phyloP scores from a whole-genome alignment of 2,888 invertebrate species.

The Timema podura region DNA sequence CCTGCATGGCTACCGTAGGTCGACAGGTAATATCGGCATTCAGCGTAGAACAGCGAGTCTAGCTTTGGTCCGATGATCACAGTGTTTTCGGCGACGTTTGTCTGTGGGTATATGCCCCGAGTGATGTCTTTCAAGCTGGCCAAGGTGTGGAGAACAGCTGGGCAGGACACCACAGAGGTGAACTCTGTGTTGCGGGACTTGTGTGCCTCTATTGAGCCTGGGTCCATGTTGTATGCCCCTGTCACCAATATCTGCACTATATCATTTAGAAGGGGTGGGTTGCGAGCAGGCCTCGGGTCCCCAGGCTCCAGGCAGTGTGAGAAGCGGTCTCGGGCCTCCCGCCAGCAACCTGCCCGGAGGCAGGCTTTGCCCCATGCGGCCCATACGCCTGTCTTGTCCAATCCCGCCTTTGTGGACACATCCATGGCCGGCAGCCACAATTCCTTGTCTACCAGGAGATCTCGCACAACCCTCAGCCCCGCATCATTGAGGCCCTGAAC shows the following conservation, averaged over 20 bases:
- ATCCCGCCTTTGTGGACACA: constrained; percentile 81
- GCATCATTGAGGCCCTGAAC: constrained; percentile 49
- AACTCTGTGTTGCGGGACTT: neutral
- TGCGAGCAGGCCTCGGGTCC: constrained; percentile 16
- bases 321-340: constrained; percentile 73
- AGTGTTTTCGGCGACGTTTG: constrained; percentile 12
- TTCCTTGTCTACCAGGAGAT: constrained; percentile 73
- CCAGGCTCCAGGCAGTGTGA: constrained; percentile 50
- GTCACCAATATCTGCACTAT: constrained; percentile 33
- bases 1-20: constrained; percentile 74
- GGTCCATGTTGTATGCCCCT: constrained; percentile 18
- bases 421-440: constrained; percentile 65
- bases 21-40: constrained; percentile 76
- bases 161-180: neutral
- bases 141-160: constrained; percentile 43
- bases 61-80: constrained; percentile 36
- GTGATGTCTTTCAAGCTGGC: constrained; percentile 46
- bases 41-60: constrained; percentile 62
- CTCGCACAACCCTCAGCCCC: constrained; percentile 65
- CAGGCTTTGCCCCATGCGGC: constrained; percentile 86
- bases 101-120: constrained; percentile 31
- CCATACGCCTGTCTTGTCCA: constrained; percentile 73
- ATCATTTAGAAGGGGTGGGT: constrained; percentile 32
- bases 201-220: neutral
- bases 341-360: constrained; percentile 72